Conservation (phyloP, 2,797 vertebrate genomes). For the Falco berigora region DNA sequence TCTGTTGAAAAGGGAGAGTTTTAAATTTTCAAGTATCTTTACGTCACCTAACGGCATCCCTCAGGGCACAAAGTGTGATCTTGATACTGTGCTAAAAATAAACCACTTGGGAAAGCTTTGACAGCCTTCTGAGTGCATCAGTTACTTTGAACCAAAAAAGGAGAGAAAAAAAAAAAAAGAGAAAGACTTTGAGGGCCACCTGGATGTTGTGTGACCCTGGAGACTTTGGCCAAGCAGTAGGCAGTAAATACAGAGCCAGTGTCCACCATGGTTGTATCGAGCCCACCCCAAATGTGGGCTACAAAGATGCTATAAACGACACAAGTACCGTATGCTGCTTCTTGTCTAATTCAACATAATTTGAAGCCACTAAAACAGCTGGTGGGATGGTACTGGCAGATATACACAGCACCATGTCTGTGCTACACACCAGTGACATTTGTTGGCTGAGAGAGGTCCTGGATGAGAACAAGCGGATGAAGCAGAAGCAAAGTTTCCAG, state of each 20-base stretch:
- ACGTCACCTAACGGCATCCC: fast-evolving
- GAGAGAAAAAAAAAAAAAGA: not conserved
- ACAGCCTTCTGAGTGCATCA: not conserved
- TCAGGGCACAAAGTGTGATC: not conserved
- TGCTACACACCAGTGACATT: fast-evolving
- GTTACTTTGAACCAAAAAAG: not conserved
- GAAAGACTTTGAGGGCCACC: not conserved
- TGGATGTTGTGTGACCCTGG: not conserved
- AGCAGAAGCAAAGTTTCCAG: not conserved
- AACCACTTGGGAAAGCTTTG: not conserved
- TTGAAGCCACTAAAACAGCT: not conserved
- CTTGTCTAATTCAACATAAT: fast-evolving
- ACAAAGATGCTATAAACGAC: too few relatives aligned
- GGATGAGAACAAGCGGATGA: not conserved
- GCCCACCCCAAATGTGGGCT: fast-evolving
- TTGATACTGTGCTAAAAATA: not conserved
- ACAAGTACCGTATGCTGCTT: too few relatives aligned
- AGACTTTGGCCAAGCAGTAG: not conserved
- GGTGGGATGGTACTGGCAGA: not conserved
- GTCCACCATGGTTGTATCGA: fast-evolving
- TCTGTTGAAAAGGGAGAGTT: not conserved
- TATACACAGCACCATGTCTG: fast-evolving
- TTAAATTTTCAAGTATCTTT: not conserved
- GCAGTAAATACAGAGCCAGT: not conserved
- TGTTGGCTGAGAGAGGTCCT: not conserved